These are phyloP conservation scores for Cristatella mucedo DNA, from an alignment of 2,888 invertebrate genomes.

Conservation along the genomic window DNA sequence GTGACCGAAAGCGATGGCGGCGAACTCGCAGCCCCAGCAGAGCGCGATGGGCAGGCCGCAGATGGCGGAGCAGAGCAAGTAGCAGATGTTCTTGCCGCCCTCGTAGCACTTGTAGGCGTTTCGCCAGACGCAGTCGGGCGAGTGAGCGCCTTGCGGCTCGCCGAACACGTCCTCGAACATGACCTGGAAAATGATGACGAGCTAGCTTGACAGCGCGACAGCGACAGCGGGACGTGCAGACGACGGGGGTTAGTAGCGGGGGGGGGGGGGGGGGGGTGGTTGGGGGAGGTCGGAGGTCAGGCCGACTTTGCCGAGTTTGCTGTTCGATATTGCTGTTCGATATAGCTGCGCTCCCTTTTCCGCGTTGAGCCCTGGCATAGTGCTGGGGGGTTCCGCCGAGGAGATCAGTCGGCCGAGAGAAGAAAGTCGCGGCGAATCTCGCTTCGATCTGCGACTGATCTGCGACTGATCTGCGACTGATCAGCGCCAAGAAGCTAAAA, in stretches of 20 bases:
- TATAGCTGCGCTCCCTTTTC: too few relatives aligned
- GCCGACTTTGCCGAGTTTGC: too few relatives aligned
- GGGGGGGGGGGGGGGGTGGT: slow-evolving; percentile 1
- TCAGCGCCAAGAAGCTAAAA: too few relatives aligned
- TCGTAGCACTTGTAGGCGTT: slow-evolving; percentile 50
- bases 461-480: too few relatives aligned
- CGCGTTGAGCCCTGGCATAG: too few relatives aligned
- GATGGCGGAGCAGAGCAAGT: slow-evolving; percentile 50
- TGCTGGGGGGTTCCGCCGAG: too few relatives aligned
- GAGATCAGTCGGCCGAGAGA: too few relatives aligned
- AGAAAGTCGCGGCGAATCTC: too few relatives aligned
- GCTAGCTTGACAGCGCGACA: background rate
- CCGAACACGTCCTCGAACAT: slow-evolving; percentile 16
- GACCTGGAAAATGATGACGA: slow-evolving; percentile 36
- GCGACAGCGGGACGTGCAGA: background rate
- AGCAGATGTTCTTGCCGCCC: slow-evolving; percentile 51
- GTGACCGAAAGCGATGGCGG: slow-evolving; percentile 45
- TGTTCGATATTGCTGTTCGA: too few relatives aligned
- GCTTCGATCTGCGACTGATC: too few relatives aligned
- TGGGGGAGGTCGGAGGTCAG: too few relatives aligned
- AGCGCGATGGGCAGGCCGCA: slow-evolving; percentile 52
- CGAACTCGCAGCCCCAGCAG: slow-evolving; percentile 36
- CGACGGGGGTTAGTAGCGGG: background rate
- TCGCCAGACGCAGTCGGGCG: slow-evolving; percentile 53
- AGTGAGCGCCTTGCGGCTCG: slow-evolving; percentile 18